Evolutionary conservation across 2,797 vertebrate genomes (phyloP), one percentile per base, ranked within the genome.

Genomic region (Masticophis lateralis): DNA sequence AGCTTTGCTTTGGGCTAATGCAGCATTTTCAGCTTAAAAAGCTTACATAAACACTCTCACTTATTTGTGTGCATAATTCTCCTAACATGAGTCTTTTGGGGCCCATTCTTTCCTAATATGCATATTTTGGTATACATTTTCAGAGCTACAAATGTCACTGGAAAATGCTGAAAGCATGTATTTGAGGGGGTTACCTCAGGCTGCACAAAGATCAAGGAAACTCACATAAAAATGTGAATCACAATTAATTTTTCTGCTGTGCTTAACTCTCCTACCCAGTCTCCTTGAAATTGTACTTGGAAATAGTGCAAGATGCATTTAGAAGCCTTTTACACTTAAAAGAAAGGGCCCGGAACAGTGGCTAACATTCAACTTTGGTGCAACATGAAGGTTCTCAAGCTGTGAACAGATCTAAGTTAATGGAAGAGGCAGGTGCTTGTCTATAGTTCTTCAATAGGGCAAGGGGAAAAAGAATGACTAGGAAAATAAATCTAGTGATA

Each of bases 111-210:
- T 47, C 22, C 79, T 47, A 83, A 47, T 83, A 94, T 43, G 93
- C 97, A 95, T 96, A 96, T 89, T 47, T 83, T 13, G 79, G 37
- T 83, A 5, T 47, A 83, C 22, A 83, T 25, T 47, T 83, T 47
- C 20, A 47, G 22, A 83, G 79, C 79, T 83, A 83, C 79, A 83
- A 83, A 83, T 25, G 20, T 83, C 79, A 47, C 22, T 83, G 79
- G 22, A 83, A 83, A 83, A 83, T 83, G 79, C 43, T 83, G 79
- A 83, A 47, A 83, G 79, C 1, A 0, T 47, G 37, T 47, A 6
- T 47, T 83, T 47, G 79, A 83, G 79, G 91, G 43, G 79, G 43
- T 79, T 79, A 79, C 37, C 74, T 79, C 74, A 79, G 37, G 13
- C 47, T 93, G 94, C 43, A 25, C 43, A 83, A 83, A 83, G 79